A percentile compares a stretch with the other conserved stretches of the same genome.
Conservation (phyloP, 2,113 vertebrate genomes). For the Centropristis striata region DNA sequence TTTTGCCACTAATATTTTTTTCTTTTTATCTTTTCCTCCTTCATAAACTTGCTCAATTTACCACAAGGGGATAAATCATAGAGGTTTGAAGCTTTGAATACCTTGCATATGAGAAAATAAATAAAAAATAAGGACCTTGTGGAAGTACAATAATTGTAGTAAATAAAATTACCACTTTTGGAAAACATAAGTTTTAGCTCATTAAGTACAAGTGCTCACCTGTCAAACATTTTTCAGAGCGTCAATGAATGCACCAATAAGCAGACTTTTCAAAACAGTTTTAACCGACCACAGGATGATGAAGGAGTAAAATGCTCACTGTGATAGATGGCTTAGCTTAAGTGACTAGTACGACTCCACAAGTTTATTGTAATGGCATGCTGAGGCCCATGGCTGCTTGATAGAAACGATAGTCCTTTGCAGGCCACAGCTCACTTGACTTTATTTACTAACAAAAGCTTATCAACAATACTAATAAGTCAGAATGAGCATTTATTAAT, state of each 20-base stretch:
- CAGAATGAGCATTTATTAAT: no score
- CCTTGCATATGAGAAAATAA: neutral
- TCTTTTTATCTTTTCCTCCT: neutral
- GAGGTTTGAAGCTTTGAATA: neutral
- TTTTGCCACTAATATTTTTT: neutral
- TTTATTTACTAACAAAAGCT: no score
- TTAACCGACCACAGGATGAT: neutral
- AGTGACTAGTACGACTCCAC: neutral
- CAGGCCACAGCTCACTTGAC: neutral
- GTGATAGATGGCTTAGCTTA: conserved; percentile 8
- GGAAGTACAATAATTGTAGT: neutral
- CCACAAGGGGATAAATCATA: neutral
- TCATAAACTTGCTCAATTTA: neutral
- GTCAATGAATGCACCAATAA: conserved; percentile 4
- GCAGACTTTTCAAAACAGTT: neutral
- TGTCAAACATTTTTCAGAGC: conserved; percentile 5
- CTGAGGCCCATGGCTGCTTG: conserved; percentile 9
- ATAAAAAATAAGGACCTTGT: neutral
- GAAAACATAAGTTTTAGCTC: neutral
- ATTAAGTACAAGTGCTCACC: conserved; percentile 9
- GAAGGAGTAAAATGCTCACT: neutral
- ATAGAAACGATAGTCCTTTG: neutral
- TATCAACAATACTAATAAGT: no score
- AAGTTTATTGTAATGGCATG: conserved; percentile 8
- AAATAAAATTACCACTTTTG: neutral